Percentiles rank a stretch among this genome's conserved stretches.
Evolutionary conservation across 2,113 vertebrate species (phyloP).

Genomic region (Tupaia tana): DNA sequence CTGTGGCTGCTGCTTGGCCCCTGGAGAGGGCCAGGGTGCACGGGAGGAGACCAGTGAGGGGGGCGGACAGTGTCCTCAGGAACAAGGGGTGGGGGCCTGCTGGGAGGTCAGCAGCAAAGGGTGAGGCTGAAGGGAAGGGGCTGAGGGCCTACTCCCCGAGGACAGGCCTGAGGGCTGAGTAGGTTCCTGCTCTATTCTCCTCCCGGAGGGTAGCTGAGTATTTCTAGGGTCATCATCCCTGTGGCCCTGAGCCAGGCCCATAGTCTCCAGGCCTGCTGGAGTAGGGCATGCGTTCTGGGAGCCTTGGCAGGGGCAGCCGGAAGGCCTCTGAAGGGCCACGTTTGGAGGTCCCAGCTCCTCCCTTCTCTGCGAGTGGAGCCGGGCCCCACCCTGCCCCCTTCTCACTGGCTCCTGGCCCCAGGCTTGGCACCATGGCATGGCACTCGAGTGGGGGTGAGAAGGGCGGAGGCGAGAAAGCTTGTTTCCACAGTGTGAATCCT

Average conservation of each 20-base stretch:
- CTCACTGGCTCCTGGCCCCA: fast-evolving
- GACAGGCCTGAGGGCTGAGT: background rate
- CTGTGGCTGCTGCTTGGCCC: background rate
- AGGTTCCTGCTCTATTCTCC: fast-evolving
- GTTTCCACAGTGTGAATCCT: background rate
- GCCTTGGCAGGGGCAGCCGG: background rate
- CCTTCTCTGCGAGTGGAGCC: background rate
- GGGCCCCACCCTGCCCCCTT: background rate
- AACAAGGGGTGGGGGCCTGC: background rate
- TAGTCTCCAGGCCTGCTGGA: fast-evolving
- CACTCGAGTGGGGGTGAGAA: background rate
- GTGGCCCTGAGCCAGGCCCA: background rate
- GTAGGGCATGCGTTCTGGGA: background rate
- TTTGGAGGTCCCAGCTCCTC: background rate
- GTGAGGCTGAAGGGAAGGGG: background rate
- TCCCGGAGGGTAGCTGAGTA: too few species aligned
- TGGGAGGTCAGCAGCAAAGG: background rate
- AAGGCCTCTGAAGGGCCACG: background rate
- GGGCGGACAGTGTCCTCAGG: background rate
- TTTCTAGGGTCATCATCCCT: background rate
- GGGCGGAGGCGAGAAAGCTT: constrained; percentile 42
- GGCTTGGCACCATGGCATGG: background rate
- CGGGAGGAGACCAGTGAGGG: background rate
- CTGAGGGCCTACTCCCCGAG: background rate
- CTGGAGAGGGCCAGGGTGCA: background rate